Evolutionary conservation across 2,888 invertebrate species (phyloP), one percentile per base, ranked within the genome.

Genomic region (Serrognathus titanus): DNA sequence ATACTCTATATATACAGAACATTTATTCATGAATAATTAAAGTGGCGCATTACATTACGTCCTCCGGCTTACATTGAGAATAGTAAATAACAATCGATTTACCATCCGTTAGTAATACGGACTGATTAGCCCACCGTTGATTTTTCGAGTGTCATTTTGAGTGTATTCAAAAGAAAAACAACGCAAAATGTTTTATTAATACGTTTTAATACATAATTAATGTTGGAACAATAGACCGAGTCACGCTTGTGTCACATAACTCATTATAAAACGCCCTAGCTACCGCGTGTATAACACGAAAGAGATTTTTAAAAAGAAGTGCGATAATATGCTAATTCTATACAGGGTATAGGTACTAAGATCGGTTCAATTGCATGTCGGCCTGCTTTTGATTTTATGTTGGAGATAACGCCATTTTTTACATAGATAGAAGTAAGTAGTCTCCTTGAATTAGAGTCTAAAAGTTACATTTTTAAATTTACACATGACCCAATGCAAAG

Each of bases 321-420:
- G 58, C 57, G 63, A 63, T 63, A 63, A 63, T 50, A 63, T 63
- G 63, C 58, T 62, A 63, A 63, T 62, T 38, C 47, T 20, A 54
- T 51, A 41, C 20, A 46, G 12, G 51, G 41, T 11, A n/a, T n/a
- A 43, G 24, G 24, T 31, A 31, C 24, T 31, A 31, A 31, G 57
- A 53, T 57, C 48, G 43, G 51, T 56, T 53, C 49, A 51, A 47
- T 53, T 53, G 60, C 60, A 62, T 58, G 57, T 51, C 51, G 60
- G 58, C 56, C 51, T 43, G 48, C 11, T 16, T 16, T 16, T 56
- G 61, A 63, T 61, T 49, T 41, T 57, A 45, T 49, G 53, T 53
- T 53, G 50, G 53, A 31, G 59, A 63, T 63, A 63, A 60, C 55
- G 54, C 43, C 38, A 52, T 53, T 53, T 57, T 57, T 53, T 45